phyloP scores from a whole-genome alignment of 2,888 invertebrate genomes.

The Hemaris fuciformis region DNA sequence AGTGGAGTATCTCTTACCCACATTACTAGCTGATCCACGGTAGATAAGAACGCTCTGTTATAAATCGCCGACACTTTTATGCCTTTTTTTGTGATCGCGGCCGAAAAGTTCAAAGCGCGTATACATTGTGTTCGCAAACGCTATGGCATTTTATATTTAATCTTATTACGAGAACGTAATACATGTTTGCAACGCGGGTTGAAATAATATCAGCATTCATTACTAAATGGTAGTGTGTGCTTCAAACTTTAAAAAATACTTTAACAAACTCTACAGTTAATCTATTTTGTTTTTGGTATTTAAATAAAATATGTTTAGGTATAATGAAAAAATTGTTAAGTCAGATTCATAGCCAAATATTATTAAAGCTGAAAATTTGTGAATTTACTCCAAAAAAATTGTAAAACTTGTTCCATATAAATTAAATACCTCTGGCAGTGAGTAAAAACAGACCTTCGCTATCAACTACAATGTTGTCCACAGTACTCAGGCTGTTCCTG shows the following conservation, averaged over 20 bases:
- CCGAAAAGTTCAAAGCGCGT: constrained; percentile 12
- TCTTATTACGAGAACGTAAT: neutral
- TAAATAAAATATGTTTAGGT: too few relatives aligned
- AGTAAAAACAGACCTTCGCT: neutral
- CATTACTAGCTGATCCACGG: constrained; percentile 41
- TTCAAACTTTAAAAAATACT: too few relatives aligned
- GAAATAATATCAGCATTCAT: neutral
- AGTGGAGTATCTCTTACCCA: constrained; percentile 35
- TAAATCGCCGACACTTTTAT: constrained; percentile 45
- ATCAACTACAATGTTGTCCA: neutral
- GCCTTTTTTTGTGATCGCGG: constrained; percentile 17
- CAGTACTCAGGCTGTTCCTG: neutral
- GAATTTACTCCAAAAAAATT: too few relatives aligned
- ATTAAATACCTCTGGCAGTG: too few relatives aligned
- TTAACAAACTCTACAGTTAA: too few relatives aligned
- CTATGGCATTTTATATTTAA: neutral
- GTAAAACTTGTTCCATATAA: too few relatives aligned
- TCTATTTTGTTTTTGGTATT: too few relatives aligned
- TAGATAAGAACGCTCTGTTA: constrained; percentile 42
- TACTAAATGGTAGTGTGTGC: neutral
- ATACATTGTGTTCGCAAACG: constrained; percentile 14
- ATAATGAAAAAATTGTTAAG: too few relatives aligned
- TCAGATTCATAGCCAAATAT: too few relatives aligned
- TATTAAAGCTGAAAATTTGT: too few relatives aligned
- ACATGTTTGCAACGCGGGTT: neutral